Evolutionary conservation across 1,140 invertebrate genomes (phyloP), one percentile per base, ranked within the genome.

Genomic region (Pogonus chalceus): DNA sequence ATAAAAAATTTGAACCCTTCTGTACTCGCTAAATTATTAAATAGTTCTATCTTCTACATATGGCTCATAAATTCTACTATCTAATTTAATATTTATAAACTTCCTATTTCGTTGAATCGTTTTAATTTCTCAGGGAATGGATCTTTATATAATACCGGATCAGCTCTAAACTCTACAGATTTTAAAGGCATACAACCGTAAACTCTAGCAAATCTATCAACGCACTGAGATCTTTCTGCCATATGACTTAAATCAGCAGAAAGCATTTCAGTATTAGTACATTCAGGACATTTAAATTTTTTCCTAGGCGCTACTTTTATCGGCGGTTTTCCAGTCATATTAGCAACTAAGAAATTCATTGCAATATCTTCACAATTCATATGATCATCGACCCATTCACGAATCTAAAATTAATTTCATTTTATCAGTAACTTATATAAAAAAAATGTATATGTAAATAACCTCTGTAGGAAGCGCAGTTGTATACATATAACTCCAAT

Each of bases 241-340:
- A 98, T 95, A 70, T 98, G 93, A 21, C 84, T 82, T 20, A 90
- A 75, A 74, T 96, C 92, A 0, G 90, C 88, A 0, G 92, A 96
- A 2, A 98, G 66, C 89, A 94, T 95, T 73, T 95, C 92, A 0
- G 84, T 92, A 66, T 93, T 94, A 1, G 82, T 86, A 72, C 93
- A 97, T 68, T 96, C 89, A 0, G 92, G 92, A 70, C 94, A 97
- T 71, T 95, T 94, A 73, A 98, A 98, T 67, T 98, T 98, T 66
- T 97, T 97, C n/a, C 93, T 79, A 0, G 93, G 92, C 1, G 92
- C 87, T n/a, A 96, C 90, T 76, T 97, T 96, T 46, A 97, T 92
- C 0, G 93, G 92, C 18, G 92, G 83, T 76, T 96, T 95, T 56
- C 87, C 85, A 1, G 90, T 94, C n/a, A 87, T 71, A 67, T 94